phyloP scores from a whole-genome alignment of 2,888 invertebrate genomes.

The Linnaemya tessellans region DNA sequence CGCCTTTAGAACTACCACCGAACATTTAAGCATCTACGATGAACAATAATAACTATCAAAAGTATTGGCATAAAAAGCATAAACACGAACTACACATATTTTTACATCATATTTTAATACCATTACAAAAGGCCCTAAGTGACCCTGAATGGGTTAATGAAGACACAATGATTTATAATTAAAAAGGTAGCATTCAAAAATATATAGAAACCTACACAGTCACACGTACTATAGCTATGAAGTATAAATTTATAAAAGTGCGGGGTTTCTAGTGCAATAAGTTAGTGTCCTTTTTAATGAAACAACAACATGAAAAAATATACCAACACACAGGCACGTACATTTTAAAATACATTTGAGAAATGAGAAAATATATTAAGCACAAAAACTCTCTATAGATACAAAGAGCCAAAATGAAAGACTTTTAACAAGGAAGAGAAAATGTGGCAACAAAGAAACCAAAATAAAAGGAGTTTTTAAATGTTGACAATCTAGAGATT shows the following conservation, averaged over 20 bases:
- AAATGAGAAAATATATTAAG: constrained; percentile 52
- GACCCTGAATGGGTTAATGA: constrained; percentile 60
- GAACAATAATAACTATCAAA: too few species aligned
- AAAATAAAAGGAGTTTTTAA: constrained; percentile 38
- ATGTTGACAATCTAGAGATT: constrained; percentile 49
- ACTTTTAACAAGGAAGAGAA: constrained; percentile 58
- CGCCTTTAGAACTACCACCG: too few species aligned
- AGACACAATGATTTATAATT: constrained; percentile 69
- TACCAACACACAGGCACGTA: constrained; percentile 3
- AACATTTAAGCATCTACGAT: too few species aligned
- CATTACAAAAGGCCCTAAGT: neutral
- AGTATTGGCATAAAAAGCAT: too few species aligned
- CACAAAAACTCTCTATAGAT: constrained; percentile 52
- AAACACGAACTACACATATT: too few species aligned
- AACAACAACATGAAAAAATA: constrained; percentile 20
- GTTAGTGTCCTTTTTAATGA: constrained; percentile 67
- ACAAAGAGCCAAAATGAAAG: constrained; percentile 43
- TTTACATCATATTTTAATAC: neutral
- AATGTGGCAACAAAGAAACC: constrained; percentile 49
- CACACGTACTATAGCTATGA: constrained; percentile 12
- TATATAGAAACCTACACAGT: constrained; percentile 30
- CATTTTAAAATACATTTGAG: constrained; percentile 41
- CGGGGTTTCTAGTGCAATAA: constrained; percentile 53
- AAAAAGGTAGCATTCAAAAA: constrained; percentile 63
- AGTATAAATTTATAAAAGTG: constrained; percentile 19